Conservation (phyloP, 1,140 invertebrate species). For the Aricia agestis region DNA sequence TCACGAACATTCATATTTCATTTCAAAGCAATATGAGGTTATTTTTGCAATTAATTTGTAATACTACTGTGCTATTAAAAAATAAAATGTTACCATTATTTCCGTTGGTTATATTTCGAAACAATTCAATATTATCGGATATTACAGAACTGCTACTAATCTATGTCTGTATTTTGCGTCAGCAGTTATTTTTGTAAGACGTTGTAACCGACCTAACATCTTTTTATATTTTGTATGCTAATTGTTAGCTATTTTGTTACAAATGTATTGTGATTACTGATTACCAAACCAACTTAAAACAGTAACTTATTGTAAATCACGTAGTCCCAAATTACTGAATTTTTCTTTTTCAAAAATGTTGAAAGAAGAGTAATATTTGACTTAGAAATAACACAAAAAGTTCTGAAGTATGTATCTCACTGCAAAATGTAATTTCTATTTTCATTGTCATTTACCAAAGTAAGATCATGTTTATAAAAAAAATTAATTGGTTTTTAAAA, state of each 20-base stretch:
- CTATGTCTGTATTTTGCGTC: slow-evolving; percentile 2
- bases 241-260: slow-evolving; percentile 1
- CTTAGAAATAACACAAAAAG: not conserved
- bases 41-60: not conserved
- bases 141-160: slow-evolving; percentile 7
- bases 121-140: not conserved
- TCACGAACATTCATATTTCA: not conserved
- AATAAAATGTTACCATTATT: not conserved
- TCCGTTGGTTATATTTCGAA: slow-evolving; percentile 11
- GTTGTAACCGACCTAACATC: slow-evolving; percentile 5
- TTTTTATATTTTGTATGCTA: slow-evolving; percentile 11
- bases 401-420: not conserved
- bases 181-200: slow-evolving; percentile 4
- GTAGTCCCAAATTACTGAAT: not conserved
- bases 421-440: not conserved
- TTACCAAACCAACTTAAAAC: not conserved
- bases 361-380: not conserved
- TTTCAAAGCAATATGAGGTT: not conserved
- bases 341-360: not conserved
- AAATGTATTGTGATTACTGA: not conserved
- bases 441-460: not conserved
- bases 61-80: not conserved
- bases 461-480: not conserved
- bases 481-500: not conserved
- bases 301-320: not conserved